Percentiles rank a stretch among this genome's conserved stretches.
phyloP scores from a whole-genome alignment of 1,140 invertebrate species.

The Aphelinus atriplicis region DNA sequence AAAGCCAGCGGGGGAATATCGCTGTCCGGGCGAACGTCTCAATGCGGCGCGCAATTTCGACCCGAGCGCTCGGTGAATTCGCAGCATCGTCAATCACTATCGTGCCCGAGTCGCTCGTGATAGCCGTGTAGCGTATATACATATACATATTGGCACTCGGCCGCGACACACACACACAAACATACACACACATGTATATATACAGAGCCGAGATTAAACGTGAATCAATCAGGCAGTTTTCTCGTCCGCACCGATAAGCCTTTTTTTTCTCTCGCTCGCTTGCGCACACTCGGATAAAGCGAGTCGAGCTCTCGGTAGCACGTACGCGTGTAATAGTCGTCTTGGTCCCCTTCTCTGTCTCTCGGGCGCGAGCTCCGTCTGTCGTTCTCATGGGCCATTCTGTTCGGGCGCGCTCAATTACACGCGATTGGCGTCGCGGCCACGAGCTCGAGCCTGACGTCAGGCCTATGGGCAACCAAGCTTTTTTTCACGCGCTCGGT shows the following conservation, averaged over 20 bases:
- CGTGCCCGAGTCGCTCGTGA: background rate
- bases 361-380: background rate
- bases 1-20: too few species aligned
- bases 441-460: too few species aligned
- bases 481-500: too few species aligned
- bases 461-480: too few species aligned
- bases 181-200: background rate
- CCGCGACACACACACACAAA: too few species aligned
- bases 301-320: background rate
- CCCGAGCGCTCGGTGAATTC: background rate
- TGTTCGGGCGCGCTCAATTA: constrained; percentile 20
- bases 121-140: background rate
- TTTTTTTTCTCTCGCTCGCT: too few species aligned
- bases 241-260: too few species aligned
- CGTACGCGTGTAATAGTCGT: background rate
- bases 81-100: background rate
- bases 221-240: too few species aligned
- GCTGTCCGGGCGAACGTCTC: too few species aligned
- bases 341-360: background rate
- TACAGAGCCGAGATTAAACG: background rate
- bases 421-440: constrained; percentile 13
- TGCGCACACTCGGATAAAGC: too few species aligned
- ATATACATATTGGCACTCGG: too few species aligned
- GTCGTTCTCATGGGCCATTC: constrained; percentile 26
- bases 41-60: background rate